phyloP scores from a whole-genome alignment of 2,888 invertebrate species.

The Ceraclea dissimilis region DNA sequence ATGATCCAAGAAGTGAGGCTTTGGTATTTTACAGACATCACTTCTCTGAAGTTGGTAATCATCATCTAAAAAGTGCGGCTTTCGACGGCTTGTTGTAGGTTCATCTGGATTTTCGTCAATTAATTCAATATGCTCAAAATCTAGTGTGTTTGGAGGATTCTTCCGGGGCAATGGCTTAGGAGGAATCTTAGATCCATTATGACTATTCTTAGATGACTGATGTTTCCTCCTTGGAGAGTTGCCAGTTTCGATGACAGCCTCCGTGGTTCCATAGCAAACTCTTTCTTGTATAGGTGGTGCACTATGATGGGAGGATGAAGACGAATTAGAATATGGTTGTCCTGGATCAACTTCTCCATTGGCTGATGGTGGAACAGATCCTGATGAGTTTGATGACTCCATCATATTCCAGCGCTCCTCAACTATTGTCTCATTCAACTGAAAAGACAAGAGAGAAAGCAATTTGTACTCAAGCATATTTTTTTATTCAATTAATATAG shows the following conservation, averaged over 20 bases:
- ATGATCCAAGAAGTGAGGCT: slow-evolving; percentile 48
- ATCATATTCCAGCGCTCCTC: slow-evolving; percentile 51
- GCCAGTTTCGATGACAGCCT: slow-evolving; percentile 15
- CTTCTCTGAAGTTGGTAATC: slow-evolving; percentile 50
- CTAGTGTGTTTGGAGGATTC: slow-evolving; percentile 22
- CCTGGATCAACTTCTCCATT: slow-evolving; percentile 36
- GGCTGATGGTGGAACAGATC: slow-evolving; percentile 38
- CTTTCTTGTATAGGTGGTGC: slow-evolving; percentile 28
- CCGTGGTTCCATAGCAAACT: slow-evolving; percentile 13
- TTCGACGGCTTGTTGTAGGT: slow-evolving; percentile 30
- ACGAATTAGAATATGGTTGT: neutral
- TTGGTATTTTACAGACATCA: slow-evolving; percentile 43
- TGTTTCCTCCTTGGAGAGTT: slow-evolving; percentile 10
- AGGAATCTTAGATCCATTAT: slow-evolving; percentile 4
- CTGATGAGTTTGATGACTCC: slow-evolving; percentile 48
- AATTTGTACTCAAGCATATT: neutral
- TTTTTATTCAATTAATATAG: too few species aligned
- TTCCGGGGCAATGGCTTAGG: slow-evolving; percentile 4
- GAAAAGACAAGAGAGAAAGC: slow-evolving; percentile 33
- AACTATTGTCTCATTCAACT: slow-evolving; percentile 51
- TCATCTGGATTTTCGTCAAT: slow-evolving; percentile 37
- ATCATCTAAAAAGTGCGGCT: slow-evolving; percentile 56
- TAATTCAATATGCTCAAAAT: slow-evolving; percentile 29
- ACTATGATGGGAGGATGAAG: neutral
- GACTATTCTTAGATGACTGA: neutral